Evolutionary conservation across 2,888 invertebrate species (phyloP), one percentile per base, ranked within the genome.

Genomic region (Chymomyza amoena): DNA sequence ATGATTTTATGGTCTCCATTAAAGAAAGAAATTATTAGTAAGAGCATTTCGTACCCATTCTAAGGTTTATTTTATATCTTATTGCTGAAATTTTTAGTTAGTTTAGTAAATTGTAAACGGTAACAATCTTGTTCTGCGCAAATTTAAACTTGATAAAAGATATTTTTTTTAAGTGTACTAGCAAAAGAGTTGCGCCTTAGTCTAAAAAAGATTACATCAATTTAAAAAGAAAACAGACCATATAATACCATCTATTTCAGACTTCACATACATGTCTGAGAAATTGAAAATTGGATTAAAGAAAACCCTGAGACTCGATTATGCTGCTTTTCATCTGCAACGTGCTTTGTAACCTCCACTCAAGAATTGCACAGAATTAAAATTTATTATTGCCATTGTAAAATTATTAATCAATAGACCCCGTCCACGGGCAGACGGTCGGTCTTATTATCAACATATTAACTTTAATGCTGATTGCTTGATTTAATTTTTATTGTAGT

Each of bases 371-470:
- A 13, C 1, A 13, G 13, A 45, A 13, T 13, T 13, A 13, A 45
- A 13, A 32, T 32, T 32, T 45, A 45, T 45, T 45, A 45, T 45
- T 45, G 39, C 39, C 39, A 45, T 45, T 45, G 39, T 45, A 45
- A 45, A 45, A 45, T 13, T 45, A 45, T 45, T 45, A 45, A 45
- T 45, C 39, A 45, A 45, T 45, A 45, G 39, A 45, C 39, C 13
- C 39, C 10, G 13, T 13, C 13, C 39, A 9, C 39, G 39, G 39
- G 13, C 39, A 45, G 39, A 32, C 32, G 32, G 39, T 4, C 32
- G 32, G 39, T 4, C 10, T 10, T 45, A 45, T 45, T 73, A 59
- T 78, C 52, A 69, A 64, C 54, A 52, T 36, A 75, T 69, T 75
- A 64, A 69, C 51, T 60, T 51, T 61, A 68, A 66, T 68, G 54